phyloP scores from a whole-genome alignment of 2,888 invertebrate genomes.

The Clusia tigrina region DNA sequence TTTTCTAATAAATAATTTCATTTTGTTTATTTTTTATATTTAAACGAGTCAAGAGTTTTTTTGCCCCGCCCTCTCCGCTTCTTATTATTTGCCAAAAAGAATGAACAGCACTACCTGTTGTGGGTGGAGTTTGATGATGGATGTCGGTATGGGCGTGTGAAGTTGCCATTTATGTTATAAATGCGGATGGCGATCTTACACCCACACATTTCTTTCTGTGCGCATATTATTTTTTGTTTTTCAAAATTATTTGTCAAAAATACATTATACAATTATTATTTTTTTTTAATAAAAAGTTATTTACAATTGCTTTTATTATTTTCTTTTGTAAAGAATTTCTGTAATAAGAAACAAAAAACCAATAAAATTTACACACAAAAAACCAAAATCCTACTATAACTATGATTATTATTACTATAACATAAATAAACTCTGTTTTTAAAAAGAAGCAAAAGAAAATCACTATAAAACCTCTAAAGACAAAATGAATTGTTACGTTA shows the following conservation, averaged over 20 bases:
- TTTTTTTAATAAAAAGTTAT: conserved; percentile 1
- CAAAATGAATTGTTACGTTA: no score
- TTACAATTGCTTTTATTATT: conserved; percentile 4
- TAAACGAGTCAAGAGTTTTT: conserved; percentile 31
- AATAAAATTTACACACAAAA: background rate
- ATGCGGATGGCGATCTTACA: no score
- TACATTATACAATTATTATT: conserved; percentile 1
- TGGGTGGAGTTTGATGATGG: background rate
- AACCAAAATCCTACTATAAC: background rate
- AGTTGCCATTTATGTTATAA: conserved; percentile 2
- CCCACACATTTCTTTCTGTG: no score
- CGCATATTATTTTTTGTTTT: background rate
- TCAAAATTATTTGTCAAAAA: background rate
- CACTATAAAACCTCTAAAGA: no score
- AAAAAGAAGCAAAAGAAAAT: no score
- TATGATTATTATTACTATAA: background rate
- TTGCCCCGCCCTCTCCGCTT: background rate
- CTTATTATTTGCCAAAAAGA: background rate
- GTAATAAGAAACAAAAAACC: background rate
- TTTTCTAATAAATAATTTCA: conserved; percentile 57
- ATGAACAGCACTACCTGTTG: background rate
- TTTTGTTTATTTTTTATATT: conserved; percentile 46
- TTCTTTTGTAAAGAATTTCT: conserved; percentile 8
- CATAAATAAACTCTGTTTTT: background rate
- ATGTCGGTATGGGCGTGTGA: background rate